phyloP scores from a whole-genome alignment of 1,140 invertebrate genomes.

The Nasonia vitripennis region DNA sequence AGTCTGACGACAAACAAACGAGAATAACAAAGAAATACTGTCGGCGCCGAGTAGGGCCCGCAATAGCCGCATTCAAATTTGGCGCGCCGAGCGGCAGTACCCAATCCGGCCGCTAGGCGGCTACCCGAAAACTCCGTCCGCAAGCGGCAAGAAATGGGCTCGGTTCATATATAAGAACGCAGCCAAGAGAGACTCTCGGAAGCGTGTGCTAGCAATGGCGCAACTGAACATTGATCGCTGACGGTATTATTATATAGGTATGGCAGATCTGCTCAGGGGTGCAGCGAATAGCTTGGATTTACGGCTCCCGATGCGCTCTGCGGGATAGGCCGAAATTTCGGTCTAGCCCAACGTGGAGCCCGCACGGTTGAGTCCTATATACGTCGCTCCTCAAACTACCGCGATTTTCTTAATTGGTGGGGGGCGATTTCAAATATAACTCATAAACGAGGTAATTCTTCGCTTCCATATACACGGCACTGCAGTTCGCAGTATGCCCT shows the following conservation, averaged over 20 bases:
- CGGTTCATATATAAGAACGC: not conserved
- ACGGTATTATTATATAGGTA: not conserved
- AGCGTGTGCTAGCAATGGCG: not conserved
- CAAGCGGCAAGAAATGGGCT: not conserved
- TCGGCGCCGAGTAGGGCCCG: too few relatives aligned
- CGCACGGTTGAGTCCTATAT: constrained; percentile 2
- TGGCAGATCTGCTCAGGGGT: constrained; percentile 15
- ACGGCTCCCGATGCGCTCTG: constrained; percentile 13
- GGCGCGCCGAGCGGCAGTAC: not conserved
- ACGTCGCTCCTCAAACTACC: constrained; percentile 5
- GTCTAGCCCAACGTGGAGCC: not conserved
- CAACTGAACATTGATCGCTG: constrained; percentile 17
- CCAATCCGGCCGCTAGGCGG: not conserved
- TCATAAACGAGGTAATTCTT: constrained; percentile 1
- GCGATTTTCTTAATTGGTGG: not conserved
- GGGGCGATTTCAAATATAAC: constrained; percentile 1
- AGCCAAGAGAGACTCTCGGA: not conserved
- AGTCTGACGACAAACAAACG: too few relatives aligned
- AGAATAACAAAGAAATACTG: too few relatives aligned
- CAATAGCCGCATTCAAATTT: not conserved
- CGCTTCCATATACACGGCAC: constrained; percentile 18
- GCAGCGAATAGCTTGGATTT: not conserved
- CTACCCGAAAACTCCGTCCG: not conserved
- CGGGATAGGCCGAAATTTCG: not conserved
- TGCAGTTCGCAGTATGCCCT: constrained; percentile 14